Percentiles rank a stretch among this genome's conserved stretches.
Evolutionary conservation across 2,888 invertebrate species (phyloP).

Genomic region (Xestia xanthographa): DNA sequence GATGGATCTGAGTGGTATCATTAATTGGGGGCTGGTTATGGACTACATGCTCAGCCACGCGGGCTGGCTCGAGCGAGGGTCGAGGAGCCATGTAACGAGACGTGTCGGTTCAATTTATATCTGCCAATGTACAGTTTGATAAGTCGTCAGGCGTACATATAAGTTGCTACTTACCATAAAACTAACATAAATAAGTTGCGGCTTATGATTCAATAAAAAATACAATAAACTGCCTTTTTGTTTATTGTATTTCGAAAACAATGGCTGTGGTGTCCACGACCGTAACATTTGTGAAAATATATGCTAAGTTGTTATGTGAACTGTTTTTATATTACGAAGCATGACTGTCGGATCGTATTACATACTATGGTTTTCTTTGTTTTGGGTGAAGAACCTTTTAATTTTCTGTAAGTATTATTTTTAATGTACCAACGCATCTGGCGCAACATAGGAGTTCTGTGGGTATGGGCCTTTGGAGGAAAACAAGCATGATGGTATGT

Average conservation of each 20-base stretch:
- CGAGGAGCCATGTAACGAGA: no score
- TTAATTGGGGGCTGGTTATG: no score
- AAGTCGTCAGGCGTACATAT: neutral
- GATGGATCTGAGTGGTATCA: no score
- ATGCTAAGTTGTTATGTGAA: slow-evolving; percentile 45
- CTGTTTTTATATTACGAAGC: slow-evolving; percentile 35
- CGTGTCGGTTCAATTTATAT: neutral
- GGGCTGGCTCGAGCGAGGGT: no score
- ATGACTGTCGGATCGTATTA: slow-evolving; percentile 13
- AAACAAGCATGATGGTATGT: neutral
- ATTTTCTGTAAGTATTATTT: slow-evolving; percentile 1
- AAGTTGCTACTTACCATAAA: slow-evolving; percentile 54
- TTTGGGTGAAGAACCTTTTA: slow-evolving; percentile 14
- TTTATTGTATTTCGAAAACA: slow-evolving; percentile 57
- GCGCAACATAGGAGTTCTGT: no score
- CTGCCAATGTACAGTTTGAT: neutral
- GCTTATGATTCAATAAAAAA: slow-evolving; percentile 63
- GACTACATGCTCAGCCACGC: no score
- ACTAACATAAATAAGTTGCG: slow-evolving; percentile 58
- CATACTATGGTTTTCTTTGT: slow-evolving; percentile 29
- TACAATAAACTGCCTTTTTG: slow-evolving; percentile 53
- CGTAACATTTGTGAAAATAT: slow-evolving; percentile 51
- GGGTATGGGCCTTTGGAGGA: no score
- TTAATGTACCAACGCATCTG: neutral
- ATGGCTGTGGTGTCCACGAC: slow-evolving; percentile 55